phyloP scores from a whole-genome alignment of 2,113 vertebrate genomes.

The Ammodytes dubius region DNA sequence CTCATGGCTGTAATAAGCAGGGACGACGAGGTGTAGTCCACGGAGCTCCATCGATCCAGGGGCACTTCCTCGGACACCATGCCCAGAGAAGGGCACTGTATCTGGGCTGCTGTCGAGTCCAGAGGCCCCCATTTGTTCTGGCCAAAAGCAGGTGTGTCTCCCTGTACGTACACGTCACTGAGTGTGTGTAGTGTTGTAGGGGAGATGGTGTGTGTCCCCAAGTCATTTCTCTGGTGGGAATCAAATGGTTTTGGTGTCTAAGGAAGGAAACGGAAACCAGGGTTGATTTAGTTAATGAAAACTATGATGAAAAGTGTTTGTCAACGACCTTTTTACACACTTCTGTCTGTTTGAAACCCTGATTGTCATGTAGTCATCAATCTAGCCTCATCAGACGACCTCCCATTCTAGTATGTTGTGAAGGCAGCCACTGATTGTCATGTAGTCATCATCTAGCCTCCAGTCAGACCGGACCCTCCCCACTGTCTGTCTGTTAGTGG shows the following conservation, averaged over 20 bases:
- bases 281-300: too few species aligned
- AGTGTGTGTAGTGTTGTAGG: slow-evolving; percentile 2
- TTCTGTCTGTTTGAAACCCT: too few species aligned
- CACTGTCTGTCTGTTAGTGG: too few species aligned
- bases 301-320: too few species aligned
- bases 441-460: too few species aligned
- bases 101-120: slow-evolving; percentile 71
- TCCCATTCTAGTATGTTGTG: too few species aligned
- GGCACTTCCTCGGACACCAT: slow-evolving; percentile 8
- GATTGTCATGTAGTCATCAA: too few species aligned
- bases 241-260: slow-evolving; percentile 46
- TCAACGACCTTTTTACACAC: too few species aligned
- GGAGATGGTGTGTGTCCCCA: slow-evolving; percentile 9
- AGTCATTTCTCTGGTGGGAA: not conserved
- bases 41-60: slow-evolving; percentile 42
- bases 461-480: too few species aligned
- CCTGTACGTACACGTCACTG: not conserved
- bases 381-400: too few species aligned
- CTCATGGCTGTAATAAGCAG: slow-evolving; percentile 37
- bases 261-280: too few species aligned
- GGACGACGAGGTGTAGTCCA: slow-evolving; percentile 16
- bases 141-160: not conserved
- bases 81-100: slow-evolving; percentile 28
- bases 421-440: too few species aligned
- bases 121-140: slow-evolving; percentile 36